A percentile compares a stretch with the other conserved stretches of the same genome.
These are phyloP conservation scores for Periphyllus acericola DNA, from an alignment of 2,888 invertebrate species.

Conservation along the genomic window DNA sequence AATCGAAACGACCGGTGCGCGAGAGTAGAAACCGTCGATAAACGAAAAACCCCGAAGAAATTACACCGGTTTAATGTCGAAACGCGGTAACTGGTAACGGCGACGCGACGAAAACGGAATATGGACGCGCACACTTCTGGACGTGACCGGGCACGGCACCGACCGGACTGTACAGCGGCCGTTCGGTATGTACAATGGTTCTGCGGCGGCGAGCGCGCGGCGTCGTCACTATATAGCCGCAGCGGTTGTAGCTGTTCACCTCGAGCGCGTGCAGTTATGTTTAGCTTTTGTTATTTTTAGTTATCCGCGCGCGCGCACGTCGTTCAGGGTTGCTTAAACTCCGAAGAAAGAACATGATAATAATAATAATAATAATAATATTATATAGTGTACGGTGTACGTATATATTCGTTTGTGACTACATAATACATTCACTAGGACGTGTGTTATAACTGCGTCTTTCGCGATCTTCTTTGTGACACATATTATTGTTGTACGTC, in stretches of 20 bases:
- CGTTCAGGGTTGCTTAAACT: constrained; percentile 10
- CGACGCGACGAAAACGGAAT: no score
- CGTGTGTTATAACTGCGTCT: background rate
- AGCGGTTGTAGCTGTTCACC: constrained; percentile 35
- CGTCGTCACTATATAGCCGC: background rate
- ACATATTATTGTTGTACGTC: no score
- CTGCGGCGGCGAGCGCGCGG: background rate
- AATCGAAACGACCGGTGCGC: no score
- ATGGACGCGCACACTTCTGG: background rate
- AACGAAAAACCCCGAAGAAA: no score
- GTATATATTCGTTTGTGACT: no score
- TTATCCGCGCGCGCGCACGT: background rate
- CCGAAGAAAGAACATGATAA: background rate
- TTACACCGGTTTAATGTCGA: no score
- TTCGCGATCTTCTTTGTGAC: background rate
- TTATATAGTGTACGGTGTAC: no score
- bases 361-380: no score
- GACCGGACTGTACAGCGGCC: background rate
- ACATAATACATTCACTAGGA: no score
- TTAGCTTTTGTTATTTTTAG: constrained; percentile 50
- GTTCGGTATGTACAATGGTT: background rate
- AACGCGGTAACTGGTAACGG: no score
- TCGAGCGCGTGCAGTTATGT: constrained; percentile 44
- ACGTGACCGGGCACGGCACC: background rate
- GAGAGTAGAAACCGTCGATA: no score